A percentile compares a stretch with the other conserved stretches of the same genome.
These are phyloP conservation scores for Oceanodroma leucorhoa DNA, from an alignment of 2,797 vertebrate genomes.

Conservation along the genomic window DNA sequence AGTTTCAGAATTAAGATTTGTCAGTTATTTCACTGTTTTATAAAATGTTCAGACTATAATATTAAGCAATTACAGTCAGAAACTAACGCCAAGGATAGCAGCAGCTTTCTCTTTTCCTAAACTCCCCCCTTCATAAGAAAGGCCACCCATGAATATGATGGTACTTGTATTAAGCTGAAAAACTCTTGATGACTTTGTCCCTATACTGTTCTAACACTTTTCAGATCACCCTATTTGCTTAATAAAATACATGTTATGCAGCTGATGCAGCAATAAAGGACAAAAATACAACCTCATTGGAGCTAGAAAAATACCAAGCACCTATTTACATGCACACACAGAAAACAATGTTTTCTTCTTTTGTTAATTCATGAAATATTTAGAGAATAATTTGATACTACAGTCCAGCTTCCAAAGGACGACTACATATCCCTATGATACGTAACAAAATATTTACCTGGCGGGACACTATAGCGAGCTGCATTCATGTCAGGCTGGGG, in stretches of 20 bases:
- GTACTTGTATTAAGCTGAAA: not conserved
- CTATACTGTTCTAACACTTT: not conserved
- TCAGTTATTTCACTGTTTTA: not conserved
- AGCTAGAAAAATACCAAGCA: not conserved
- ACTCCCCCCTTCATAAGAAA: not conserved
- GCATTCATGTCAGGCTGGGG: slow-evolving; percentile 83
- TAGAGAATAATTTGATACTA: not conserved
- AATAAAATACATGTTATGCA: not conserved
- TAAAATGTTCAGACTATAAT: not conserved
- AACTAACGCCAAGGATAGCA: not conserved
- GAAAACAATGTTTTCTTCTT: not conserved
- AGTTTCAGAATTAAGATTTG: not conserved
- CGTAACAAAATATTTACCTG: slow-evolving; percentile 78
- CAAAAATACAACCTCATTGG: not conserved
- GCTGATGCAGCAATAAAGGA: not conserved
- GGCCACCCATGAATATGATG: not conserved
- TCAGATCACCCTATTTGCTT: not conserved
- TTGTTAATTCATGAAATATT: not conserved
- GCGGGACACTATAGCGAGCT: slow-evolving; percentile 85
- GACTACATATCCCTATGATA: not conserved
- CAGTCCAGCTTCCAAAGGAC: not conserved
- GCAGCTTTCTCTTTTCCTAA: not conserved
- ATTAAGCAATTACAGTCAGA: not conserved
- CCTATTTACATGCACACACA: not conserved
- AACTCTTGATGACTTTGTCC: not conserved